Base-by-base conservation (phyloP, 1,140 invertebrate genomes). In the Ylistrum balloti region DNA sequence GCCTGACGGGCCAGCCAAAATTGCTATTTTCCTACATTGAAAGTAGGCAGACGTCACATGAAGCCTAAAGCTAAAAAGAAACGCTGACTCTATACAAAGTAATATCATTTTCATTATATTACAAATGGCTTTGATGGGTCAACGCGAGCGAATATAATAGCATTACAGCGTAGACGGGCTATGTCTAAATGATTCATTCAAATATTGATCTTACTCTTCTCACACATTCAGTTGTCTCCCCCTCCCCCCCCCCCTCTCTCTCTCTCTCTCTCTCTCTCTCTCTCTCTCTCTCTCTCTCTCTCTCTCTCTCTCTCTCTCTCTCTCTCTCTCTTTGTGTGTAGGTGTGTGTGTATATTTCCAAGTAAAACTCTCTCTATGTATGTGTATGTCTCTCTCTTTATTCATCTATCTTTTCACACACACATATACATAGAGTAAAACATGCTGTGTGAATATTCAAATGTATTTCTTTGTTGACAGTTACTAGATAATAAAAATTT, bases 151-250 rank as follows among this genome's bases (percentile, higher is more conserved):
- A 28, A 74, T 74, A 28, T 74, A 74, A 74, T 74, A 74, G n/a
- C 56, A 74, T 74, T 74, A 74, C 56, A 28, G 28, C 56, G 17
- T 74, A 74, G 56, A 74, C 5, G 22, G n/a, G 13, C 15, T n/a
- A n/a, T 74, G 9, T 74, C 2, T 74, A 74, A 74, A 74, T 74
- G 56, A 74, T 74, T 74, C 56, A 74, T 74, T 74, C 56, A 74
- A 74, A 5, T 17, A 74, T 74, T 74, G 56, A 74, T 74, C n/a
- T 10, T 2, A 17, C 3, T 48, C 11, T 0, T 7, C 28, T 28
- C 56, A 74, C 56, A 74, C 56, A 74, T 28, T 74, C 56, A 74
- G n/a, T n/a, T n/a, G n/a, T n/a, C n/a, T n/a, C n/a, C n/a, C n/a
- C n/a, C n/a, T n/a, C n/a, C n/a, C n/a, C n/a, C n/a, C n/a, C n/a